Evolutionary conservation across 2,113 vertebrate genomes (phyloP).

Genomic region (Syngnathoides biaculeatus): DNA sequence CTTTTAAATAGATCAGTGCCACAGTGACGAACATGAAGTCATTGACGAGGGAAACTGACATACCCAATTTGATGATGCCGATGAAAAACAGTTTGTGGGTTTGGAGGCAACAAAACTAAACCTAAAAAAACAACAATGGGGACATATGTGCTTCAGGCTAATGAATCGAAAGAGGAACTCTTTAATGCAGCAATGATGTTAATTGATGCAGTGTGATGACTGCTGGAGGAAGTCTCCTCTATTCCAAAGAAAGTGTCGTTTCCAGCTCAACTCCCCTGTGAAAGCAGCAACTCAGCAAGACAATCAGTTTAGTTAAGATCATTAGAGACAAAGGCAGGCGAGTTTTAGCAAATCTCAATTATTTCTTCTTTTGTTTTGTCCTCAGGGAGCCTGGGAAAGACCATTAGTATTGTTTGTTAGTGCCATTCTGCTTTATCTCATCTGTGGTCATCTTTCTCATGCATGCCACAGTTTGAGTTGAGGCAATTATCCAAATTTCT

Average conservation of each 20-base stretch:
- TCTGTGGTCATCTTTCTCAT: conserved; percentile 47
- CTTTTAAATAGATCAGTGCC: conserved; percentile 35
- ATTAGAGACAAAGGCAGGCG: conserved; percentile 40
- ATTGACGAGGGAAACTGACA: neutral
- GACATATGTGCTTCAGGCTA: neutral
- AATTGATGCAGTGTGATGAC: conserved; percentile 12
- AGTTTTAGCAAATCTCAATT: conserved; percentile 11
- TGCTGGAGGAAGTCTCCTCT: conserved; percentile 14
- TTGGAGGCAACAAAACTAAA: neutral
- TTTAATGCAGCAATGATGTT: conserved; percentile 1
- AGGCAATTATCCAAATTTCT: conserved; percentile 53
- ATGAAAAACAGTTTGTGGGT: neutral
- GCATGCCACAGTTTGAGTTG: conserved; percentile 24
- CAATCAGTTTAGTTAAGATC: conserved; percentile 50
- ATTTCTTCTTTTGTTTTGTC: conserved; percentile 25
- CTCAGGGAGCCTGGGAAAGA: conserved; percentile 2
- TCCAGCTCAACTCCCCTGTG: conserved; percentile 26
- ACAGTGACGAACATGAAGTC: conserved; percentile 17
- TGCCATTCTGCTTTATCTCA: conserved; percentile 48
- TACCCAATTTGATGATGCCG: neutral
- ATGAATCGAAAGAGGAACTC: conserved; percentile 4
- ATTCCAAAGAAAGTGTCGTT: conserved; percentile 20
- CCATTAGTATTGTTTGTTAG: conserved; percentile 46
- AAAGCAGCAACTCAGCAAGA: conserved; percentile 10
- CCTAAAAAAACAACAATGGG: neutral